Evolutionary conservation across 2,888 invertebrate species (phyloP).

Genomic region (Trissoscelio sp.): DNA sequence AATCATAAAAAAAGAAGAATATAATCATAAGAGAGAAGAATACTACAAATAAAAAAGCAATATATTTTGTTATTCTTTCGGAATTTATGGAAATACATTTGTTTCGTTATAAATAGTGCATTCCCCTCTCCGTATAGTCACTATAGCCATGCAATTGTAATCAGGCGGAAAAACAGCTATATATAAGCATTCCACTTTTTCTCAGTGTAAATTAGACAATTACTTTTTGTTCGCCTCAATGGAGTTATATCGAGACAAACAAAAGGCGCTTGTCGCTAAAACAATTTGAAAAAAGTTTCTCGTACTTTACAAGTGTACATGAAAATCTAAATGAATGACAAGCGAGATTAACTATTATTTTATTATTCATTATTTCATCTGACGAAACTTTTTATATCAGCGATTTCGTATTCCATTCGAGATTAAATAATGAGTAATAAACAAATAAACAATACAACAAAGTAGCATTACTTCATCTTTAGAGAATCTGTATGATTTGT

Average conservation of each 20-base stretch:
- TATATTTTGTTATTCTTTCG: no score
- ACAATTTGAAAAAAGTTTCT: constrained; percentile 13
- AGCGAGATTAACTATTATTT: constrained; percentile 18
- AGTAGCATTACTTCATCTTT: constrained; percentile 1
- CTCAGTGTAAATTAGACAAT: constrained; percentile 6
- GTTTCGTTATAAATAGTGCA: no score
- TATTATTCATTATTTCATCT: constrained; percentile 49
- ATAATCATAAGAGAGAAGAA: no score
- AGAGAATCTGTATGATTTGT: constrained; percentile 36
- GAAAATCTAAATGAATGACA: constrained; percentile 37
- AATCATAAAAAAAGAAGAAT: no score
- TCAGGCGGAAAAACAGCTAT: constrained; percentile 16
- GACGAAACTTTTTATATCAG: background rate
- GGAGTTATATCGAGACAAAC: constrained; percentile 1
- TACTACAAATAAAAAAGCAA: no score
- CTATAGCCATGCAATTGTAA: constrained; percentile 3
- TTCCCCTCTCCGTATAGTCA: no score
- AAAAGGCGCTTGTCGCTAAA: constrained; percentile 1
- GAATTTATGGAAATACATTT: no score
- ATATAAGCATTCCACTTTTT: background rate
- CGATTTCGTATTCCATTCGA: background rate
- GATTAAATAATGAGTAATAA: constrained; percentile 52
- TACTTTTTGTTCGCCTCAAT: constrained; percentile 19
- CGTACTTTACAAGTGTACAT: constrained; percentile 57
- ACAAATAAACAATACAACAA: background rate